Evolutionary conservation across 2,888 invertebrate genomes (phyloP), one percentile per base, ranked within the genome.

Genomic region (Meta bourneti): DNA sequence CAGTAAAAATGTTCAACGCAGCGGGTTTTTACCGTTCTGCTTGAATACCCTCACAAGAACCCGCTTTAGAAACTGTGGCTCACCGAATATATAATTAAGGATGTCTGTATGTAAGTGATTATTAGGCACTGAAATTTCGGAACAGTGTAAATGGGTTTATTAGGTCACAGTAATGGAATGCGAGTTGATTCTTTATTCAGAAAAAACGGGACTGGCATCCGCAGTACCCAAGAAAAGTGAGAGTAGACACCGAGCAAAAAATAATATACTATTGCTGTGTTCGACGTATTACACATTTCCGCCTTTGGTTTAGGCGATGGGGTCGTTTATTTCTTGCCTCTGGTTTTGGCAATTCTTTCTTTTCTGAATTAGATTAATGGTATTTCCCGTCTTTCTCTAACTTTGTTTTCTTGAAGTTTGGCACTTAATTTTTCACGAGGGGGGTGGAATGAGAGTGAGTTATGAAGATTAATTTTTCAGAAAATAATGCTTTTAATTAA

Each of bases 11-110:
- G 7, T 61, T 61, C 16, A 79, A 77, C 52, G 11, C 54, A 79
- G 79, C 79, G 79, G 79, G 79, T 79, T 79, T 79, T 79, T 79
- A 79, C 79, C 79, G 78, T 78, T 52, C 78, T 8, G 19, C 20
- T 52, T n/a, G n/a, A 9, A 61, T 19, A 54, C 11, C 79, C 6
- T 79, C 54, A 54, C 79, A 79, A 20, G 79, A 54, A 79, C 34
- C 54, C 52, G 79, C 52, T 49, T 51, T 77, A 77, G 77, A 51
- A 77, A 8, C 79, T 79, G 79, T 79, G 79, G 61, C 61, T 79
- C 34, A 79, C 61, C 54, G 61, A 79, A 20, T 54, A 61, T 61
- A 34, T 79, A 79, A 79, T 79, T 79, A 79, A 54, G 16, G 61
- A 61, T 34, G 54, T 54, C 20, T 16, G 54, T 61, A 52, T 16